Evolutionary conservation across 1,140 invertebrate genomes (phyloP).

Genomic region (Colletes gigas): DNA sequence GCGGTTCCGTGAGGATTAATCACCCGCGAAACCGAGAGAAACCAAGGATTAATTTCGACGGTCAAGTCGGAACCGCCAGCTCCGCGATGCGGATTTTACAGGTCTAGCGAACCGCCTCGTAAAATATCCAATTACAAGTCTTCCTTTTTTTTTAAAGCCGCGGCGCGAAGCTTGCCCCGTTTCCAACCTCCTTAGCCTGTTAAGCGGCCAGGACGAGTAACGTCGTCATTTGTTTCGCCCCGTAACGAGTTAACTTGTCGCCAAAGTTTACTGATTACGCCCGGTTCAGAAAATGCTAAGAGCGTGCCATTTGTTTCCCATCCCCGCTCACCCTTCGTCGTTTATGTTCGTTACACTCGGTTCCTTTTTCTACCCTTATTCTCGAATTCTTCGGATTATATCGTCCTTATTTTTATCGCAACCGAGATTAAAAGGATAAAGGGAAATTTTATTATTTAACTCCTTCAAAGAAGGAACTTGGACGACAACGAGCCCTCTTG

Average conservation of each 20-base stretch:
- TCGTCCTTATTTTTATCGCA: not conserved
- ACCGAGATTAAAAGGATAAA: not conserved
- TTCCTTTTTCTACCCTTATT: not conserved
- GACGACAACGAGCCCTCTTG: no score
- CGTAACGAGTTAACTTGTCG: constrained; percentile 14
- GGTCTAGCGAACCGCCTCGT: constrained; percentile 45
- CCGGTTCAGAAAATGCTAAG: not conserved
- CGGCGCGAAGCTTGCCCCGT: not conserved
- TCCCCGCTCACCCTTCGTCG: no score
- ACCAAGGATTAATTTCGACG: constrained; percentile 40
- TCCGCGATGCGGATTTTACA: constrained; percentile 23
- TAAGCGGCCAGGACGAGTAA: not conserved
- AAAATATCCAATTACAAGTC: constrained; percentile 51
- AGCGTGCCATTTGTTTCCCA: not conserved
- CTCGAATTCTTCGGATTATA: not conserved
- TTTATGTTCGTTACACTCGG: not conserved
- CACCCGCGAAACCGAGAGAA: constrained; percentile 1
- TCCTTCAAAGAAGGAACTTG: not conserved
- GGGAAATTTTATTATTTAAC: constrained; percentile 6
- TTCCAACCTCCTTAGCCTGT: not conserved
- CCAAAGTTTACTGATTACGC: constrained; percentile 15
- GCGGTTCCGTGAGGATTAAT: constrained; percentile 13
- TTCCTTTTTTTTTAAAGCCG: not conserved
- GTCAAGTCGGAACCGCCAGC: not conserved
- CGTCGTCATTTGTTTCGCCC: not conserved